Base-by-base conservation (phyloP, 2,888 invertebrate genomes). In the Rhagonycha fulva region DNA sequence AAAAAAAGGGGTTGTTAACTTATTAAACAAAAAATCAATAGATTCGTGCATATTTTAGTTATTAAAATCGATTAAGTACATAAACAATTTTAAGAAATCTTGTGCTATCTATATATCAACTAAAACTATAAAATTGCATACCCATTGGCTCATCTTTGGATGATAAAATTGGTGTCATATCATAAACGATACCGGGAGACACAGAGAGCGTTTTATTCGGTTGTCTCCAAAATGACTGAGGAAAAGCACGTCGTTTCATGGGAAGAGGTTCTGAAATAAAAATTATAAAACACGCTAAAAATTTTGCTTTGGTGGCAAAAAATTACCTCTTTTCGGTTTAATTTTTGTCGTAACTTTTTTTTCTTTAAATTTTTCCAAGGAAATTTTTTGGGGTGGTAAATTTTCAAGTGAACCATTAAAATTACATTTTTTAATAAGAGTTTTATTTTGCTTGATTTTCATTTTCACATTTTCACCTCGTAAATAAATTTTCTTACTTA, bases 151-250 rank as follows among this genome's bases (percentile, higher is more conserved):
- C 30, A 47, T 75, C 79, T 61, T 78, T 74, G 47, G 76, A 76
- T 10, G 68, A 62, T 68, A 88, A 84, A 0, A 88, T 87, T 4
- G 88, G 87, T 77, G 89, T 83, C 24, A 87, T 84, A 12, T 87
- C 87, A 78, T 87, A 88, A 73, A 87, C 83, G 23, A 84, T 85
- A 3, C 87, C 89, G 4, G 89, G 89, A 0, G 89, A 88, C 32
- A 88, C 84, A 26, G 85, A 83, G 66, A 86, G 85, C 0, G 89
- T 85, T 71, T 86, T 84, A 81, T 90, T 90, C 3, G 90, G 90
- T 79, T 90, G 89, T 82, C 89, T 88, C 90, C 90, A 90, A 83
- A 90, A 90, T 11, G 89, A 89, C 81, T 88, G 88, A 10, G 90
- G 90, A 74, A 90, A 84, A 3, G 90, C 89, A 62, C 90, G 82